phyloP scores from a whole-genome alignment of 2,113 vertebrate species.

The Barnardius zonarius region DNA sequence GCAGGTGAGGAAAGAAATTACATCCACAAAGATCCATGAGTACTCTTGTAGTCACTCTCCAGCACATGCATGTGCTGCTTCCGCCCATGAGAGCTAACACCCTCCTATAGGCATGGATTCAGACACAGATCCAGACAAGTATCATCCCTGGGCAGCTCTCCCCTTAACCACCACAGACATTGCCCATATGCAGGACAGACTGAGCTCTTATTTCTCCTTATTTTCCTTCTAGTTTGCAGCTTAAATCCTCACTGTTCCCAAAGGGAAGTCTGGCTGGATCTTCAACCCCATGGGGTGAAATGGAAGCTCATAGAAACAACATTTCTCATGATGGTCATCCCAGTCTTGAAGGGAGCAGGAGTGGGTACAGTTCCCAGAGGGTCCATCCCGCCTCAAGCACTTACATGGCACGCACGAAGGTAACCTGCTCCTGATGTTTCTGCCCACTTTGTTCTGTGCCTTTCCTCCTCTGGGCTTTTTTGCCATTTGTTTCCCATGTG shows the following conservation, averaged over 20 bases:
- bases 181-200: background rate
- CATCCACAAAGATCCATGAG: background rate
- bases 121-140: background rate
- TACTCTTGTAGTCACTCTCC: background rate
- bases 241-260: background rate
- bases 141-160: background rate
- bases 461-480: background rate
- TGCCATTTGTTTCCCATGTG: background rate
- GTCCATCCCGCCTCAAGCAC: fast-evolving
- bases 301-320: background rate
- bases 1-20: background rate
- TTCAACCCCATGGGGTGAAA: background rate
- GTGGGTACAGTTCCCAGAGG: fast-evolving
- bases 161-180: background rate
- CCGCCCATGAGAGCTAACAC: background rate
- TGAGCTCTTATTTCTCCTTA: background rate
- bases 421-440: background rate
- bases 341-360: fast-evolving
- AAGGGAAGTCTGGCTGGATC: background rate
- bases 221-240: background rate
- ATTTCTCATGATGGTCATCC: background rate
- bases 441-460: background rate
- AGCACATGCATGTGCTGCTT: fast-evolving
- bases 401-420: background rate
- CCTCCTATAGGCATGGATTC: background rate